These are phyloP conservation scores for Lutjanus argentimaculatus DNA, from an alignment of 2,797 vertebrate species.

Conservation along the genomic window DNA sequence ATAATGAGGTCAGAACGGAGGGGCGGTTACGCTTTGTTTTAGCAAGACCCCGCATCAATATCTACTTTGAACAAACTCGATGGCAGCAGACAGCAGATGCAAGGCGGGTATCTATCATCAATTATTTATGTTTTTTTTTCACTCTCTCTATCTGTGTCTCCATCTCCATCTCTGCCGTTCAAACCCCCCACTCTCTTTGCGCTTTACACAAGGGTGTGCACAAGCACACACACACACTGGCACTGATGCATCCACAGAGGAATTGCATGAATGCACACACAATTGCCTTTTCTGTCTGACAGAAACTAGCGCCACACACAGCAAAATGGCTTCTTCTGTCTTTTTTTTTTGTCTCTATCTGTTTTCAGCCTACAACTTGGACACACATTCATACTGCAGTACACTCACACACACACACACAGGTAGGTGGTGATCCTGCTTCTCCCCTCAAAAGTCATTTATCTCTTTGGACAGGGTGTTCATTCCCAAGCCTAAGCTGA, in stretches of 20 bases:
- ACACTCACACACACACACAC: not conserved
- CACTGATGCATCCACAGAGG: slow-evolving; percentile 46
- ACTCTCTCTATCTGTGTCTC: slow-evolving; percentile 71
- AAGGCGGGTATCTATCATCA: slow-evolving; percentile 80
- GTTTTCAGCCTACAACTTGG: slow-evolving; percentile 10
- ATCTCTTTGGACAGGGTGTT: slow-evolving; percentile 68
- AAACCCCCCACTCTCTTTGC: slow-evolving; percentile 35
- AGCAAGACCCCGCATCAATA: slow-evolving; percentile 63
- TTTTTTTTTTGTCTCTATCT: slow-evolving; percentile 21
- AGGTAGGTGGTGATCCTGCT: slow-evolving; percentile 36
- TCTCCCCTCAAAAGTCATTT: slow-evolving; percentile 61
- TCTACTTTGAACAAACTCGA: slow-evolving; percentile 77
- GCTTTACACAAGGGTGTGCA: slow-evolving; percentile 54
- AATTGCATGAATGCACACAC: slow-evolving; percentile 57
- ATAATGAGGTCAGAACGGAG: slow-evolving; percentile 78
- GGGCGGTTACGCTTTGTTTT: slow-evolving; percentile 52
- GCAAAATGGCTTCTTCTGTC: slow-evolving; percentile 51
- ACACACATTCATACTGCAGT: not conserved
- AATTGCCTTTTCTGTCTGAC: slow-evolving; percentile 53
- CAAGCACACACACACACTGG: slow-evolving; percentile 25
- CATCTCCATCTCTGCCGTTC: slow-evolving; percentile 57
- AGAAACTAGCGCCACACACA: slow-evolving; percentile 31
- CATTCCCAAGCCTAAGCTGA: slow-evolving; percentile 48
- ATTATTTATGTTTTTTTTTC: slow-evolving; percentile 83
- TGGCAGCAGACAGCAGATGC: slow-evolving; percentile 78